phyloP scores from a whole-genome alignment of 2,888 invertebrate genomes.

The Noctua janthe region DNA sequence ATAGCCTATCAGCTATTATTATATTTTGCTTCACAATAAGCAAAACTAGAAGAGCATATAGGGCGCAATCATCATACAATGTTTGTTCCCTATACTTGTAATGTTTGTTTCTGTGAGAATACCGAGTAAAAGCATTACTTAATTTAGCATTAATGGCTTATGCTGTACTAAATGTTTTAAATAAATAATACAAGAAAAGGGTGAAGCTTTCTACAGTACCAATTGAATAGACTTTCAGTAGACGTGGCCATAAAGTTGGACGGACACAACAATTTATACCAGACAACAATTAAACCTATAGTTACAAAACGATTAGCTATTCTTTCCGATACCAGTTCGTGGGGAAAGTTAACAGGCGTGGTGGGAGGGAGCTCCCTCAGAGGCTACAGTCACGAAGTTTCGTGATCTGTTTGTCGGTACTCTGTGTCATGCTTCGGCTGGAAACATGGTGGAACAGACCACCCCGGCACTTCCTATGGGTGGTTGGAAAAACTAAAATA shows the following conservation, averaged over 20 bases:
- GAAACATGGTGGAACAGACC: slow-evolving; percentile 8
- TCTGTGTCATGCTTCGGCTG: slow-evolving; percentile 6
- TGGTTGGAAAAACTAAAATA: neutral
- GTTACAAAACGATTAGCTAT: slow-evolving; percentile 23
- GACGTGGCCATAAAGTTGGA: neutral
- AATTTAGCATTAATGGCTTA: too few species aligned
- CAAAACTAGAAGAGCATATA: neutral
- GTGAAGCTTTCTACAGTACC: too few species aligned
- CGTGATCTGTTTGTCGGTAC: slow-evolving; percentile 36
- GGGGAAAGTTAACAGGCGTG: slow-evolving; percentile 43
- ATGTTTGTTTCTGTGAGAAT: too few species aligned
- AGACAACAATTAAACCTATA: neutral
- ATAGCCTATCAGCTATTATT: neutral
- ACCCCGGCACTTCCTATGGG: slow-evolving; percentile 8
- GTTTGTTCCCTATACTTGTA: too few species aligned
- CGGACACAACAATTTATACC: neutral
- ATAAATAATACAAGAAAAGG: too few species aligned
- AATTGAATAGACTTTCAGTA: neutral
- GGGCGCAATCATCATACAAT: too few species aligned
- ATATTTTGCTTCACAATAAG: neutral
- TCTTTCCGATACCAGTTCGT: slow-evolving; percentile 15
- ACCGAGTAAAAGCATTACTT: too few species aligned
- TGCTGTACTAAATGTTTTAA: too few species aligned
- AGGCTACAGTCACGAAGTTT: slow-evolving; percentile 42
- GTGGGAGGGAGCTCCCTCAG: slow-evolving; percentile 33